Evolutionary conservation across 2,797 vertebrate species (phyloP).

Genomic region (Anguilla obscura): DNA sequence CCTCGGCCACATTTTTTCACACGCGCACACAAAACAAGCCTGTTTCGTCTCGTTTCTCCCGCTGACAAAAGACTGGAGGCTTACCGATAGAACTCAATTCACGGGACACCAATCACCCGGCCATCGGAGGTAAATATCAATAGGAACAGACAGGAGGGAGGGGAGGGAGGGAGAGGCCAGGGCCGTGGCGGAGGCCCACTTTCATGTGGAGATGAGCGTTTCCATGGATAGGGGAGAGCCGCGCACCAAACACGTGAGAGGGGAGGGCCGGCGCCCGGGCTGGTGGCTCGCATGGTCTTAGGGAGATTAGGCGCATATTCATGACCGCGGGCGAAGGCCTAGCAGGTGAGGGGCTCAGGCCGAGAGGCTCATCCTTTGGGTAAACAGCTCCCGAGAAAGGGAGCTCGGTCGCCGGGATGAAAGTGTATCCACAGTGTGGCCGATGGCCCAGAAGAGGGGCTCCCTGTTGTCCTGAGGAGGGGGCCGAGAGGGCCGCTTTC

Average conservation of each 20-base stretch:
- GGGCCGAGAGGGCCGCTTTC: slow-evolving; percentile 77
- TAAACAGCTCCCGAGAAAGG: slow-evolving; percentile 83
- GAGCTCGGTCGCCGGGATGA: slow-evolving; percentile 80
- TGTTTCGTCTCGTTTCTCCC: slow-evolving; percentile 39
- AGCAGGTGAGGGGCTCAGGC: slow-evolving; percentile 85
- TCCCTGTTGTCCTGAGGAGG: slow-evolving; percentile 75
- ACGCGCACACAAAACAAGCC: slow-evolving; percentile 44
- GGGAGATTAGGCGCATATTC: slow-evolving; percentile 92
- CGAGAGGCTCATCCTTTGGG: slow-evolving; percentile 88
- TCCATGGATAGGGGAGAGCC: slow-evolving; percentile 65
- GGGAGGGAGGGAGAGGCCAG: slow-evolving; percentile 38
- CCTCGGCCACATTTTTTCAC: slow-evolving; percentile 43
- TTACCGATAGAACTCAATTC: slow-evolving; percentile 57
- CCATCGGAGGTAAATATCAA: slow-evolving; percentile 56
- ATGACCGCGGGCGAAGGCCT: slow-evolving; percentile 81
- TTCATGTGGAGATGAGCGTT: slow-evolving; percentile 66
- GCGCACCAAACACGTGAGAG: slow-evolving; percentile 55
- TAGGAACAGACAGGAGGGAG: slow-evolving; percentile 42
- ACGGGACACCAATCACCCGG: slow-evolving; percentile 43
- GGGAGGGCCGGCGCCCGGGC: slow-evolving; percentile 58
- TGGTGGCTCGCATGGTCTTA: slow-evolving; percentile 76
- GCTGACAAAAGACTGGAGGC: slow-evolving; percentile 45
- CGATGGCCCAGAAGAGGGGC: slow-evolving; percentile 62
- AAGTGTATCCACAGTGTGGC: slow-evolving; percentile 77
- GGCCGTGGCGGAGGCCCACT: slow-evolving; percentile 54